Conservation (phyloP, 37 sponge, comb jelly and placozoan species). For the Petrosia ficiformis region DNA sequence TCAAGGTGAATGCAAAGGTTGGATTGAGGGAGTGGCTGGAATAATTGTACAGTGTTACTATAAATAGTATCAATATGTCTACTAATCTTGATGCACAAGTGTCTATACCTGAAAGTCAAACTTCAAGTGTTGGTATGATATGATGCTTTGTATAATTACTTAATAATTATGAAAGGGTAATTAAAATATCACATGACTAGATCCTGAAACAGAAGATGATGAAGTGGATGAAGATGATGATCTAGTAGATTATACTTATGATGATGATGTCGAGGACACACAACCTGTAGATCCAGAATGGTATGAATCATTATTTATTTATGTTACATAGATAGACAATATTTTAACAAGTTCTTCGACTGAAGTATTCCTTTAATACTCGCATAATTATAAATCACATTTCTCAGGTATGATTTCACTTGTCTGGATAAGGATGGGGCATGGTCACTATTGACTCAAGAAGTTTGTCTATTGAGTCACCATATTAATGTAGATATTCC, state of each 20-base stretch:
- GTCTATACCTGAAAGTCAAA: no score
- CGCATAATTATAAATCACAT: no score
- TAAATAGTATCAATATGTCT: no score
- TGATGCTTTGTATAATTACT: no score
- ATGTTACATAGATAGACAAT: not conserved
- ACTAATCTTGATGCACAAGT: no score
- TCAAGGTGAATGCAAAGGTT: no score
- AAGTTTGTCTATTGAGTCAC: conserved; percentile 19
- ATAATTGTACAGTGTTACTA: no score
- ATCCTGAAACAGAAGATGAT: not conserved
- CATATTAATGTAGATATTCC: conserved; percentile 21
- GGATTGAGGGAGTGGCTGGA: no score
- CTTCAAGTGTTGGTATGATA: not conserved
- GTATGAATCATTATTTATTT: not conserved
- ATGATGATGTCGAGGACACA: not conserved
- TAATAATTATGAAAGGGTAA: no score
- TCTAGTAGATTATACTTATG: not conserved
- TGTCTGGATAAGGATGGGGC: conserved; percentile 45
- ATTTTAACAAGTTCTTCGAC: no score
- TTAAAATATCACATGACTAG: no score
- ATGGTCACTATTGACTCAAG: conserved; percentile 35
- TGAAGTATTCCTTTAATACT: no score
- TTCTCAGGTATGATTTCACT: conserved; percentile 24
- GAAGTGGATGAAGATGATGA: not conserved
- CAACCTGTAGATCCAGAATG: not conserved